phyloP scores from a whole-genome alignment of 2,113 vertebrate species.

The Orientallactaga bullata region DNA sequence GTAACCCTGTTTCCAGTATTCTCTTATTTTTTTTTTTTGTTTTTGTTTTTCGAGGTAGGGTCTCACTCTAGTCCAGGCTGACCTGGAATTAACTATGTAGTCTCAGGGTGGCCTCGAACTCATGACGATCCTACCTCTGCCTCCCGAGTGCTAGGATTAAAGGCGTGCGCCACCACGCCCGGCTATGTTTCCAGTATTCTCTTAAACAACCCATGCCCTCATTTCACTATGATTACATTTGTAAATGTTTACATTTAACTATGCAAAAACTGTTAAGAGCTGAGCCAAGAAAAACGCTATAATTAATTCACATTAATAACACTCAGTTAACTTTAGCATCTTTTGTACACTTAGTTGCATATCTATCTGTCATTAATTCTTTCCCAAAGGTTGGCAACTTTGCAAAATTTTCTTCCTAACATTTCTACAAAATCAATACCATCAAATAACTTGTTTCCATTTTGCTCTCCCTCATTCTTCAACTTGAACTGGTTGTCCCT shows the following conservation, averaged over 20 bases:
- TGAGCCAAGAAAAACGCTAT: neutral
- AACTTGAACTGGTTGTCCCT: neutral
- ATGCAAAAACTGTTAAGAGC: neutral
- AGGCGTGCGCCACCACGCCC: too few relatives aligned
- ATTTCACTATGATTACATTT: neutral
- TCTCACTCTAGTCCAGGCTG: too few relatives aligned
- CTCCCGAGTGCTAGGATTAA: too few relatives aligned
- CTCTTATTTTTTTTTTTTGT: too few relatives aligned
- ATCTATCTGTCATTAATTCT: neutral
- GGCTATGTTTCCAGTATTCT: neutral
- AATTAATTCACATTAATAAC: neutral
- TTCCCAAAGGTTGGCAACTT: conserved; percentile 14
- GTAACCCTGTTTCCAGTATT: neutral
- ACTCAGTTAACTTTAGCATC: neutral
- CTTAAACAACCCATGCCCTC: neutral
- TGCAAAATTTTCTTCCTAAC: neutral
- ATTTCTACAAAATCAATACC: neutral
- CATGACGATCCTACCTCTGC: too few relatives aligned
- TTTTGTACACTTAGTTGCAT: neutral
- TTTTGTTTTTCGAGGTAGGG: too few relatives aligned
- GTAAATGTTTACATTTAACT: neutral
- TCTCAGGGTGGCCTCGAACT: too few relatives aligned
- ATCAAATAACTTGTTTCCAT: neutral
- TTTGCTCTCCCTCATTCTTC: neutral
- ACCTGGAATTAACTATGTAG: too few relatives aligned